Conservation (phyloP, 2,888 invertebrate species). For the Cremastobaeus sp. region DNA sequence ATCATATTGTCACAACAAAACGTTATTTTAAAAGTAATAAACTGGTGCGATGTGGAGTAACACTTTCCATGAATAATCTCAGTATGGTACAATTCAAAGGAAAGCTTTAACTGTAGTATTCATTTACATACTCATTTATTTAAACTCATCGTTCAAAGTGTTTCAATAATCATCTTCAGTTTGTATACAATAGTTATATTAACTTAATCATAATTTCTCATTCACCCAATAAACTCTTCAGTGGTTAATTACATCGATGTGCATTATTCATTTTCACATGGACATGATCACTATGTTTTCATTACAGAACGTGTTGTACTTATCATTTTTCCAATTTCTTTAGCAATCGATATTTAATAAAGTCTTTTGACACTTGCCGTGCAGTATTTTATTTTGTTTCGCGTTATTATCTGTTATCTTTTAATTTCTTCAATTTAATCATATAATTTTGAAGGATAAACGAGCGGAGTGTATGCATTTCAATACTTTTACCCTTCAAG, state of each 20-base stretch:
- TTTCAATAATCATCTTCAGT: too few species aligned
- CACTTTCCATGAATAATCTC: too few species aligned
- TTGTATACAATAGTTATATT: neutral
- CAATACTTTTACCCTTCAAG: too few species aligned
- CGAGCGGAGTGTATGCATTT: too few species aligned
- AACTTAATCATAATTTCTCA: neutral
- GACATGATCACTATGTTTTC: too few species aligned
- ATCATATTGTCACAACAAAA: slow-evolving; percentile 1
- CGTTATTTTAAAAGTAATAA: neutral
- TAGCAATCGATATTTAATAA: neutral
- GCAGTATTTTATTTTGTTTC: too few species aligned
- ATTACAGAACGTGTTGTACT: too few species aligned
- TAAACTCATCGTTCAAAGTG: too few species aligned
- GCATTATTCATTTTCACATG: too few species aligned
- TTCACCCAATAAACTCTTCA: slow-evolving; percentile 1
- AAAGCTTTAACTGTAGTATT: neutral
- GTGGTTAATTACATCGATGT: too few species aligned
- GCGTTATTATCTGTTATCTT: slow-evolving; percentile 1
- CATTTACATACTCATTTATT: neutral
- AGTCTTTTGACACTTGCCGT: slow-evolving; percentile 32
- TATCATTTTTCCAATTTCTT: too few species aligned
- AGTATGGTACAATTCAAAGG: too few species aligned
- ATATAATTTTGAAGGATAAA: slow-evolving; percentile 18
- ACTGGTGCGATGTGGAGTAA: neutral
- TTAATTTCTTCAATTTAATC: neutral